phyloP scores from a whole-genome alignment of 1,140 invertebrate species.

The Anadara kagoshimensis region DNA sequence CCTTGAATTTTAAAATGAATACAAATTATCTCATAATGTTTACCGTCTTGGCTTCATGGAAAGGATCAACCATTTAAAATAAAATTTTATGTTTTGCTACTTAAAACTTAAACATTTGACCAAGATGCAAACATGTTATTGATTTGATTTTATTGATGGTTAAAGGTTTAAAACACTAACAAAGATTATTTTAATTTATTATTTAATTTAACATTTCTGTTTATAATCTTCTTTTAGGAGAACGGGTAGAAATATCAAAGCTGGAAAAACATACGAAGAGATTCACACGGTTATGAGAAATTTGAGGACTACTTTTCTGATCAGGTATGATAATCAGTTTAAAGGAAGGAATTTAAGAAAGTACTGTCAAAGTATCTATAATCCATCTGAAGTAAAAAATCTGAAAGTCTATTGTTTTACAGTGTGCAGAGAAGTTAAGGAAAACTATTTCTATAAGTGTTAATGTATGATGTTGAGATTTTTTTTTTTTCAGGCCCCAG shows the following conservation, averaged over 20 bases:
- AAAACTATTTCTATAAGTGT: neutral
- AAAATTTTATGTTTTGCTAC: neutral
- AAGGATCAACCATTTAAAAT: too few relatives aligned
- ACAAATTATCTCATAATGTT: too few relatives aligned
- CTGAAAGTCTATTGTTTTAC: neutral
- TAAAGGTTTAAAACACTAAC: too few relatives aligned
- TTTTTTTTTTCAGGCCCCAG: too few relatives aligned
- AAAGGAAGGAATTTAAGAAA: neutral
- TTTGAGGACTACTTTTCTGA: slow-evolving; percentile 63
- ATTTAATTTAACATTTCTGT: too few relatives aligned
- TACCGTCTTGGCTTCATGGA: too few relatives aligned
- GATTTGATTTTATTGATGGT: too few relatives aligned
- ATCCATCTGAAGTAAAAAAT: neutral
- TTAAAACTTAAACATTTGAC: neutral
- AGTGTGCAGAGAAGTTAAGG: neutral
- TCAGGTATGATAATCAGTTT: slow-evolving; percentile 44
- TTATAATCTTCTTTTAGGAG: slow-evolving; percentile 30
- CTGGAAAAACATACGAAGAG: slow-evolving; percentile 54
- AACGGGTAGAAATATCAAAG: slow-evolving; percentile 53
- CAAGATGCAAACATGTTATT: neutral
- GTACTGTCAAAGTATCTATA: neutral
- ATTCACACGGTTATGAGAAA: slow-evolving; percentile 54
- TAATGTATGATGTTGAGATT: neutral
- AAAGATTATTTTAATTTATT: too few relatives aligned
- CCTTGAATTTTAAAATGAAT: too few relatives aligned